Percentiles rank a stretch among this genome's conserved stretches.
Evolutionary conservation across 2,797 vertebrate species (phyloP).

Genomic region (Typhlichthys eigenmanni): DNA sequence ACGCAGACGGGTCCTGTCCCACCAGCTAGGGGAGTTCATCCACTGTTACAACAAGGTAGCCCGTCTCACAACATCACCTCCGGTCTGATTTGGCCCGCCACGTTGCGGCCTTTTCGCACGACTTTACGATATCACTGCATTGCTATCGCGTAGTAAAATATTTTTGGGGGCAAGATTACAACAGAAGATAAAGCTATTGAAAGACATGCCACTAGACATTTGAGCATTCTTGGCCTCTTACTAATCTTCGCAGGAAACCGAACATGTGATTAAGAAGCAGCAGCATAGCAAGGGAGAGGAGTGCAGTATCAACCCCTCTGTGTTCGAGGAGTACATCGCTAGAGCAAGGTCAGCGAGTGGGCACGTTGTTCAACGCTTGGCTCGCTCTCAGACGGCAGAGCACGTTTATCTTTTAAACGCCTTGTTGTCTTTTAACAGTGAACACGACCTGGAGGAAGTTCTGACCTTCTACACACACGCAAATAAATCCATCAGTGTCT

Average conservation of each 20-base stretch:
- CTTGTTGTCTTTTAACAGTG: slow-evolving; percentile 73
- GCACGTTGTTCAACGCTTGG: slow-evolving; percentile 33
- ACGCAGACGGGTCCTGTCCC: slow-evolving; percentile 86
- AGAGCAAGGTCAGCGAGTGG: slow-evolving; percentile 82
- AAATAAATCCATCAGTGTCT: slow-evolving; percentile 90
- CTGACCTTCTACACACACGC: slow-evolving; percentile 95
- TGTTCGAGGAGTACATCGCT: slow-evolving; percentile 87
- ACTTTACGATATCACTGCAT: neutral
- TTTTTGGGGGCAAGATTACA: neutral
- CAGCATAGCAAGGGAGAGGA: slow-evolving; percentile 76
- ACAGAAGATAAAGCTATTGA: slow-evolving; percentile 12
- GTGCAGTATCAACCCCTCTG: slow-evolving; percentile 79
- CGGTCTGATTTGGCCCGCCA: neutral
- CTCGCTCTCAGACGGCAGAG: slow-evolving; percentile 19
- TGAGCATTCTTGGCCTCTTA: slow-evolving; percentile 3
- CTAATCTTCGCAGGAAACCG: slow-evolving; percentile 83
- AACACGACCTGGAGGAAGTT: slow-evolving; percentile 92
- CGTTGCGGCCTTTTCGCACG: neutral
- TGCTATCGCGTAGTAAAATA: neutral
- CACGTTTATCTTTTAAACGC: slow-evolving; percentile 18
- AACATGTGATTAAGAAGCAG: slow-evolving; percentile 81
- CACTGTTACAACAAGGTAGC: slow-evolving; percentile 86
- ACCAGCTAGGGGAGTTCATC: slow-evolving; percentile 90
- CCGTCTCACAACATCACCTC: slow-evolving; percentile 2
- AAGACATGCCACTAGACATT: slow-evolving; percentile 3